Evolutionary conservation across 2,797 vertebrate species (phyloP), one percentile per base, ranked within the genome.

Genomic region (Synanceia verrucosa): DNA sequence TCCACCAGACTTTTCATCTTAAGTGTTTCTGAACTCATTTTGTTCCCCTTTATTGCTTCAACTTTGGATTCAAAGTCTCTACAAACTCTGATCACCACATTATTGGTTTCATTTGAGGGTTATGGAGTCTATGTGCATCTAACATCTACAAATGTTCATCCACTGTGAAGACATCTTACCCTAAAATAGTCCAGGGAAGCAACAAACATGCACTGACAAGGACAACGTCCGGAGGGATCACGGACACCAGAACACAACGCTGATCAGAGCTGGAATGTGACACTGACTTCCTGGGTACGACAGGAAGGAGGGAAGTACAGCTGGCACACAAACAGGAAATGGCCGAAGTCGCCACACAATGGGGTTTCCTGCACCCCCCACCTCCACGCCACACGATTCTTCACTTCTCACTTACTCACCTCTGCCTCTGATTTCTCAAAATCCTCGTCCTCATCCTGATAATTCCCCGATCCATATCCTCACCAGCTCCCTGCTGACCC

Each of bases 311-410:
- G 93, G 91, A 94, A 93, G 91, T 89, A 50, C 84, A 83, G 86
- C 91, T 94, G 94, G 92, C 92, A 94, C 92, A 94, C 91, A 92
- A 92, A 93, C 92, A 95, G 91, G 88, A 93, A 93, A 84, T 88
- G 90, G 88, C 55, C 63, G 77, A 81, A 90, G 88, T 85, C 76
- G 69, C 91, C 86, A 91, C 86, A 93, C 89, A 92, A 92, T 92
- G 89, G 90, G 83, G 88, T 83, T 90, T 93, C 86, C 91, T 90
- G 75, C 33, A 24, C 66, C 8, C 53, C 79, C 81, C 76, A n/a
- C 74, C 70, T 58, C 73, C 76, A 70, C 57, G 24, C 50, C 16
- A 34, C 44, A 29, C 10, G 2, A 70, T 26, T 55, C 61, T 67
- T 74, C 67, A 71, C 69, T 81, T 86, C 68, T 86, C 85, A 62